Base-by-base conservation (phyloP, 2,113 vertebrate genomes). In the Tetrax tetrax region DNA sequence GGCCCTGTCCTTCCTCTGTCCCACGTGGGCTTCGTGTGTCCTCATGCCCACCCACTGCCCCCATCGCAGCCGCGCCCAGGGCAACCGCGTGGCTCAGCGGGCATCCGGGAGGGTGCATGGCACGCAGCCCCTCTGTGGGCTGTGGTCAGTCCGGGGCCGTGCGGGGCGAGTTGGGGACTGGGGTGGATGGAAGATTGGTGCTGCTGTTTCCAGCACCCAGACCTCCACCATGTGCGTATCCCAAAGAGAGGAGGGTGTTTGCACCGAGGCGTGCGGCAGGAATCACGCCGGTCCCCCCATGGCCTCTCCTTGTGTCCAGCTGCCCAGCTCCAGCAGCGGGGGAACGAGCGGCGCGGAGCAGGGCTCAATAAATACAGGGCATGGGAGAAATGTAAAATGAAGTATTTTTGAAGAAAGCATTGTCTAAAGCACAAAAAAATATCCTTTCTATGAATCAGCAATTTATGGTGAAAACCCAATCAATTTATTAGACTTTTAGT, bases 71-170 rank as follows among this genome's bases (percentile, higher is more conserved):
- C 41, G 43, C 19, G 3, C 5, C 43, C n/a, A 29, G 24, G 47
- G 33, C 21, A 56, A 43, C 27, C 3, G 0, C 0, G 16, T 4
- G 63, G 22, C 38, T 54, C 64, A 7, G 6, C 0, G 0, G 43
- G 41, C 15, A 48, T 23, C 68, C 22, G 0, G 35, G 33, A 37
- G n/a, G 25, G 11, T 10, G 37, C 71, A 61, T 9, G 0, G 66
- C 29, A 25, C 41, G 6, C 0, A 0, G 33, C 23, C 54, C 27
- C n/a, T 48, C 60, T 0, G 0, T 3, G 7, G 37, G 53, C 47
- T 4, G 0, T n/a, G 51, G 37, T 10, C 70, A 47, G 33, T 7
- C 50, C 21, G 9, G 23, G 18, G 20, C 7, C 4, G 0, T 8
- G 5, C 38, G 37, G 25, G 27, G 29, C 0, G 0, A 35, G 23